Percentiles rank a stretch among this genome's conserved stretches.
Conservation (phyloP, 2,888 invertebrate species). For the Acleris literana region DNA sequence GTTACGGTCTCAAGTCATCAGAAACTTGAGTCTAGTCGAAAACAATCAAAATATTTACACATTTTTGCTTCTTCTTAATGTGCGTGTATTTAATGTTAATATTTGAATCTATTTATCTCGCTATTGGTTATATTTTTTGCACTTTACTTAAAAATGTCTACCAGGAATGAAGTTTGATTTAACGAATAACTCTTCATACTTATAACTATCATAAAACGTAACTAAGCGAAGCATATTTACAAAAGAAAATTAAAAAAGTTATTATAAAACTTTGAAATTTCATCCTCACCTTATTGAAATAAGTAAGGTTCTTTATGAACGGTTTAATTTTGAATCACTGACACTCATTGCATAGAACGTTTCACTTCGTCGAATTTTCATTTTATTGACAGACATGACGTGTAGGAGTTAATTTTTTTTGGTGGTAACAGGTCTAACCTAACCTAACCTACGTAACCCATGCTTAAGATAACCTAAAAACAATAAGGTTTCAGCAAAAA, state of each 20-base stretch:
- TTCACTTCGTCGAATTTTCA: too few relatives aligned
- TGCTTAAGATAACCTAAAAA: too few relatives aligned
- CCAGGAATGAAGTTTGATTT: constrained; percentile 4
- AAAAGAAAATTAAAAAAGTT: neutral
- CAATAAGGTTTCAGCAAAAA: too few relatives aligned
- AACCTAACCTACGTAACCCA: too few relatives aligned
- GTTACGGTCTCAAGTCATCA: constrained; percentile 54
- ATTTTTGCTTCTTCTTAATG: constrained; percentile 1
- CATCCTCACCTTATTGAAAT: too few relatives aligned
- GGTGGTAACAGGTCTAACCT: too few relatives aligned
- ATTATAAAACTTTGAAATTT: too few relatives aligned
- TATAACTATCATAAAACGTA: neutral
- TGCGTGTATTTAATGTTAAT: neutral
- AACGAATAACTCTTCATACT: neutral
- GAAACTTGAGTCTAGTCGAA: constrained; percentile 46
- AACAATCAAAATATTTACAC: constrained; percentile 3
- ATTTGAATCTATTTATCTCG: neutral
- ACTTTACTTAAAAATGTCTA: constrained; percentile 7
- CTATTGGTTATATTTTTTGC: constrained; percentile 15
- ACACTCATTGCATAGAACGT: too few relatives aligned
- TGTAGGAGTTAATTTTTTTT: too few relatives aligned
- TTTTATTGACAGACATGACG: too few relatives aligned
- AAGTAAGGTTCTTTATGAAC: too few relatives aligned
- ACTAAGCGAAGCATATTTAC: constrained; percentile 19
- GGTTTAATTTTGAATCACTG: too few relatives aligned